Conservation (phyloP, 2,888 invertebrate genomes). For the Leptinotarsa rubiginosa region DNA sequence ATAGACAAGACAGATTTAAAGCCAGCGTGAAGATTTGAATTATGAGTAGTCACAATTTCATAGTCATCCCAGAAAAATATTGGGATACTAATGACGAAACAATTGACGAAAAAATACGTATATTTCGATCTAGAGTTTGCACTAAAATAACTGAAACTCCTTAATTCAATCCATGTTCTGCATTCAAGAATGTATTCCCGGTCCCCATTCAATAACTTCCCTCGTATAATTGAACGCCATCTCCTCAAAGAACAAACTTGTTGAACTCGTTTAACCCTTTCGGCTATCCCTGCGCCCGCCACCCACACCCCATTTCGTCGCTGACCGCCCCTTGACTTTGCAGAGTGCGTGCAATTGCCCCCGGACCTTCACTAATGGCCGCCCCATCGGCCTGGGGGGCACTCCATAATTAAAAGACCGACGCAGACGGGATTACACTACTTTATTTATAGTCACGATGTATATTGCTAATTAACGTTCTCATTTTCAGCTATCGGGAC, state of each 20-base stretch:
- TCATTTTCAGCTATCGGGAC: slow-evolving; percentile 63
- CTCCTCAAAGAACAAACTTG: slow-evolving; percentile 11
- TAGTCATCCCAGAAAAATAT: too few species aligned
- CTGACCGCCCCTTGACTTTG: slow-evolving; percentile 19
- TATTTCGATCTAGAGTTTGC: too few species aligned
- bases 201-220: background rate
- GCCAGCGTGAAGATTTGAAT: too few species aligned
- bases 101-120: too few species aligned
- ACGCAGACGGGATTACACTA: slow-evolving; percentile 64
- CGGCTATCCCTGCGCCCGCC: background rate
- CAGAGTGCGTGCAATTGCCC: slow-evolving; percentile 27
- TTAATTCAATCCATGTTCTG: too few species aligned
- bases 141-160: too few species aligned
- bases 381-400: slow-evolving; percentile 49
- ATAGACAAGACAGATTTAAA: too few species aligned
- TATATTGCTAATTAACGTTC: slow-evolving; percentile 67
- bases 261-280: slow-evolving; percentile 18
- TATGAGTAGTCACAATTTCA: too few species aligned
- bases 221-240: background rate
- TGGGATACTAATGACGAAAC: too few species aligned
- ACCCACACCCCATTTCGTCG: background rate
- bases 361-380: slow-evolving; percentile 36
- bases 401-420: slow-evolving; percentile 65
- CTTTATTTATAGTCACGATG: slow-evolving; percentile 67
- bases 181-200: too few species aligned